phyloP scores from a whole-genome alignment of 2,888 invertebrate genomes.

The Scaeva pyrastri region DNA sequence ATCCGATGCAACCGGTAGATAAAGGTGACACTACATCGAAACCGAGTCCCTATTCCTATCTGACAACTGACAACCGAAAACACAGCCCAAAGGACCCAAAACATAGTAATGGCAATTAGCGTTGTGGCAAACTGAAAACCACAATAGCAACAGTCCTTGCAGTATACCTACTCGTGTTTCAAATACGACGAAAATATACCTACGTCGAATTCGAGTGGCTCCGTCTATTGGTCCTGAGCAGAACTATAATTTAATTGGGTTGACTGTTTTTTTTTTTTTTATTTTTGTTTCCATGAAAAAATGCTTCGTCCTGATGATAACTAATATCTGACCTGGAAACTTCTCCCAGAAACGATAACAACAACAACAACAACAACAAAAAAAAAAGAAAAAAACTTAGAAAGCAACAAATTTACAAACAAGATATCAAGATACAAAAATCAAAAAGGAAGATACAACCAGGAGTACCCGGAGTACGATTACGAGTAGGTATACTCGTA shows the following conservation, averaged over 20 bases:
- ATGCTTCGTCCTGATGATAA: not conserved
- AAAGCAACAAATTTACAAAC: constrained; percentile 41
- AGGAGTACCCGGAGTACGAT: no score
- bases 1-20: not conserved
- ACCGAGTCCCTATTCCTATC: no score
- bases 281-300: not conserved
- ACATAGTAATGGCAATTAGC: constrained; percentile 7
- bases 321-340: not conserved
- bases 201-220: not conserved
- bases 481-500: no score
- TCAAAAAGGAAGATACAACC: not conserved
- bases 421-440: constrained; percentile 36
- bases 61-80: not conserved
- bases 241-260: not conserved
- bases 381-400: no score
- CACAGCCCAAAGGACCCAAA: not conserved
- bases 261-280: not conserved
- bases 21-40: not conserved
- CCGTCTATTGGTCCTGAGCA: not conserved
- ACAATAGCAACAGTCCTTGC: constrained; percentile 4
- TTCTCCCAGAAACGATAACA: not conserved
- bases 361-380: no score
- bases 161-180: not conserved
- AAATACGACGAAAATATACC: constrained; percentile 1
- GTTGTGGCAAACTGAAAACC: not conserved